These are phyloP conservation scores for Trinectes maculatus DNA, from an alignment of 2,113 vertebrate species.

Conservation along the genomic window DNA sequence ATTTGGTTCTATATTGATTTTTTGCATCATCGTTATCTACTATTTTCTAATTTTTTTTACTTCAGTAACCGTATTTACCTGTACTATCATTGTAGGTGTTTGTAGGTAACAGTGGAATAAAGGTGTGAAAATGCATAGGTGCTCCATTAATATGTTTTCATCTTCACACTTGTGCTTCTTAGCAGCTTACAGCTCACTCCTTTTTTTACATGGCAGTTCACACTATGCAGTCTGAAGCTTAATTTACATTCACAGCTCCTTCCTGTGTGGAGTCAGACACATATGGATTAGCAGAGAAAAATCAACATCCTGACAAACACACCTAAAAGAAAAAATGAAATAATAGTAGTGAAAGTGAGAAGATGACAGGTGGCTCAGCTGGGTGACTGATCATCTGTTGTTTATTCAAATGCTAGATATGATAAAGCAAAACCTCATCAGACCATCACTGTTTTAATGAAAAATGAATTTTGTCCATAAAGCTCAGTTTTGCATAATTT, in stretches of 20 bases:
- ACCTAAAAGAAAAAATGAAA: not conserved
- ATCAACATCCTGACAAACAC: not conserved
- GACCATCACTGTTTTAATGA: not conserved
- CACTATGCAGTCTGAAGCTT: not conserved
- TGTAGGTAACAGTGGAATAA: not conserved
- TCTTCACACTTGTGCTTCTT: not conserved
- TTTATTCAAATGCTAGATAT: not conserved
- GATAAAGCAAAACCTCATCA: no score
- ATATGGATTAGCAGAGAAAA: not conserved
- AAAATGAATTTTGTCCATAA: not conserved
- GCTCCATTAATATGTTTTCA: slow-evolving; percentile 44
- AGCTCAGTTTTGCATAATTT: not conserved
- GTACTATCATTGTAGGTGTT: not conserved
- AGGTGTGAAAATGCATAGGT: not conserved
- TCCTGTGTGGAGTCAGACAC: slow-evolving; percentile 1
- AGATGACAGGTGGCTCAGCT: not conserved
- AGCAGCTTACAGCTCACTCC: slow-evolving; percentile 1
- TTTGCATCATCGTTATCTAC: no score
- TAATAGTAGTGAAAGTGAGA: slow-evolving; percentile 4
- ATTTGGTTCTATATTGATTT: not conserved
- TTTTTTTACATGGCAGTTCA: slow-evolving; percentile 31
- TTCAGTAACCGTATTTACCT: no score
- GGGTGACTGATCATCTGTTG: not conserved
- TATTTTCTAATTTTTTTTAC: no score
- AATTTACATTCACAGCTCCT: slow-evolving; percentile 59